Evolutionary conservation across 2,888 invertebrate genomes (phyloP).

Genomic region (Acanthosepion esculentum): DNA sequence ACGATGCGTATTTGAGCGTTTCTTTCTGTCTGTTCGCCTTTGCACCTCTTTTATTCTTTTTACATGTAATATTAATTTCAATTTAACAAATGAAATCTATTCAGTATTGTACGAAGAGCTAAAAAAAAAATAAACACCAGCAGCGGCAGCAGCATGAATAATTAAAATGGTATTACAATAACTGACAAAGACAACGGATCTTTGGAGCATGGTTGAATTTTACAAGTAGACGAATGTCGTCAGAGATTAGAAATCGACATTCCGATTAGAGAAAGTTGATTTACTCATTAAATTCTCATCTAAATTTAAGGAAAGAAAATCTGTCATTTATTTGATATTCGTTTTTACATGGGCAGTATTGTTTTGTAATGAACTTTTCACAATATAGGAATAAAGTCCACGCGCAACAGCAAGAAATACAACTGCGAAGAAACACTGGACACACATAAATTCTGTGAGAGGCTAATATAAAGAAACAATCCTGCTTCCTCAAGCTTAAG

Average conservation of each 20-base stretch:
- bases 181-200: not conserved
- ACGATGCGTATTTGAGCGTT: not conserved
- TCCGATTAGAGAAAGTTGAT: not conserved
- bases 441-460: not conserved
- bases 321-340: not conserved
- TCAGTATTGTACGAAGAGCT: not conserved
- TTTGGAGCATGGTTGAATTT: not conserved
- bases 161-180: not conserved
- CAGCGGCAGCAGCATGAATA: not conserved
- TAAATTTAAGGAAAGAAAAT: not conserved
- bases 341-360: not conserved
- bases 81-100: not conserved
- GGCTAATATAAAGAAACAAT: not conserved
- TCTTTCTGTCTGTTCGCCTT: too few relatives aligned
- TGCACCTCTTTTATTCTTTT: not conserved
- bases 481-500: not conserved
- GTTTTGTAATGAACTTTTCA: not conserved
- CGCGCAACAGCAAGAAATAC: not conserved
- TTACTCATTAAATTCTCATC: not conserved
- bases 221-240: not conserved
- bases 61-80: not conserved
- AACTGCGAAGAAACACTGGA: not conserved
- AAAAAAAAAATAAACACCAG: not conserved
- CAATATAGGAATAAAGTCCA: not conserved
- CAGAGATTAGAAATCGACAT: not conserved